phyloP scores from a whole-genome alignment of 2,113 vertebrate genomes.

The Turdus rufiventris region DNA sequence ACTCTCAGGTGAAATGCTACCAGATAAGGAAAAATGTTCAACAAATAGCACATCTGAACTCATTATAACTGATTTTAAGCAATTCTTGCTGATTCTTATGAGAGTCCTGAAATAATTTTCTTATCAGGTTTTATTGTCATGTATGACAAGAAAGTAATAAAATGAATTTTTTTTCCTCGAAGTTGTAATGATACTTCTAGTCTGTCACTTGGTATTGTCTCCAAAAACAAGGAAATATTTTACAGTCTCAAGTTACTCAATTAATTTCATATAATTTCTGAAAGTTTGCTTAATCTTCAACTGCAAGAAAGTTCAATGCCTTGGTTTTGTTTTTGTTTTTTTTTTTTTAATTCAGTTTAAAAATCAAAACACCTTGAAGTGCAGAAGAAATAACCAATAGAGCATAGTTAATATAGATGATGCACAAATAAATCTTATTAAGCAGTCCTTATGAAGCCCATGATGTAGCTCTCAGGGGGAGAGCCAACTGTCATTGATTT shows the following conservation, averaged over 20 bases:
- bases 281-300: neutral
- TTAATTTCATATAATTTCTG: neutral
- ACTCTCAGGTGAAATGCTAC: neutral
- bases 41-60: neutral
- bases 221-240: neutral
- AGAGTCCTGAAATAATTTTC: neutral
- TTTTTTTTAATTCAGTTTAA: neutral
- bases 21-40: neutral
- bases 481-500: neutral
- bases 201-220: neutral
- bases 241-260: neutral
- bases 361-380: neutral
- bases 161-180: neutral
- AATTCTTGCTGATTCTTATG: neutral
- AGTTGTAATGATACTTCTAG: neutral
- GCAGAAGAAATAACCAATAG: neutral
- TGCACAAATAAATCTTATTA: neutral
- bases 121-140: neutral
- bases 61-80: slow-evolving; percentile 1
- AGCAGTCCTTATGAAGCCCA: neutral
- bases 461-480: neutral
- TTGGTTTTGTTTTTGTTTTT: neutral
- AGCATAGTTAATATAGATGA: neutral
- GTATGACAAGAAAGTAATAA: slow-evolving; percentile 3
- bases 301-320: neutral